Percentiles rank a stretch among this genome's conserved stretches.
Evolutionary conservation across 2,113 vertebrate genomes (phyloP).

Genomic region (Galbula dea): DNA sequence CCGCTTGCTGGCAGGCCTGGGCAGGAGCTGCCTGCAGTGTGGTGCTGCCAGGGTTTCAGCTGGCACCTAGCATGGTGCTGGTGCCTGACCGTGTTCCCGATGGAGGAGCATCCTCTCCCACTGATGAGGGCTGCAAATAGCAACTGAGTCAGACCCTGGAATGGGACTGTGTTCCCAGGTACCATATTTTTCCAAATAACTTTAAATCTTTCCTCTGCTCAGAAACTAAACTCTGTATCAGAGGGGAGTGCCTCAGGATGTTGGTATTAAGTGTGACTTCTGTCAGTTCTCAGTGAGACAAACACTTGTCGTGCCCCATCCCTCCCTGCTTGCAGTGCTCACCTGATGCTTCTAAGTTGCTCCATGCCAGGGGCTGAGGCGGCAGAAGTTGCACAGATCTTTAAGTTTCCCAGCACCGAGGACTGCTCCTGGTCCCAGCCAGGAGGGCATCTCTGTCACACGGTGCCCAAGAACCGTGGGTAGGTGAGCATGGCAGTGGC

Average conservation of each 20-base stretch:
- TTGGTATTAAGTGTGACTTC: neutral
- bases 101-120: neutral
- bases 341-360: accelerated
- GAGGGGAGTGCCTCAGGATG: neutral
- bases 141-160: conserved; percentile 1
- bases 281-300: accelerated
- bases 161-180: neutral
- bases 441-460: accelerated
- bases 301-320: accelerated
- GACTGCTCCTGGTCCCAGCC: neutral
- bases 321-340: neutral
- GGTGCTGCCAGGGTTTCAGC: neutral
- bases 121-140: neutral
- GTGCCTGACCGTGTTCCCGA: accelerated
- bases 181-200: accelerated
- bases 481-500: neutral
- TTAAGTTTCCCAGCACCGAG: accelerated
- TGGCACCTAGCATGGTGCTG: neutral
- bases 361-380: accelerated
- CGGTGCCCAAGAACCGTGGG: accelerated
- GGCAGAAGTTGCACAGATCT: accelerated
- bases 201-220: neutral
- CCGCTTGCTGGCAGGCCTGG: neutral
- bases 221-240: accelerated
- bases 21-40: neutral